phyloP scores from a whole-genome alignment of 53 echinoderm and acorn worm genomes.

The Patiria pectinifera region DNA sequence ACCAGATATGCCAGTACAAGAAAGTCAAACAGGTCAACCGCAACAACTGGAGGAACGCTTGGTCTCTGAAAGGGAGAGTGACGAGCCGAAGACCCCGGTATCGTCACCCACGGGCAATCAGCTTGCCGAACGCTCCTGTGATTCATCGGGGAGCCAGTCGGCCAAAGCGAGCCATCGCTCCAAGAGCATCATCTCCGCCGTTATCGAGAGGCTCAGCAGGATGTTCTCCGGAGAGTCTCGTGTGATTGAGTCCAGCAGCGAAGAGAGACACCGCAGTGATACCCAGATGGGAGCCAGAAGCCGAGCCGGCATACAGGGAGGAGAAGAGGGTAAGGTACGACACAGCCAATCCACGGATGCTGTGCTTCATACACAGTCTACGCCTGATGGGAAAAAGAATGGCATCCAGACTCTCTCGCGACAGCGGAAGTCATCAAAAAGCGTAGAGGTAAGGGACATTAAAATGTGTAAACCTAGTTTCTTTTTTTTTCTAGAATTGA shows the following conservation, averaged over 20 bases:
- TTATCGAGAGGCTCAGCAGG: slow-evolving; percentile 50
- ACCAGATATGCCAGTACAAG: background rate
- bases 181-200: slow-evolving; percentile 42
- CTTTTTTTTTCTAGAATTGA: background rate
- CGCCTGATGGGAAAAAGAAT: background rate
- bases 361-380: background rate
- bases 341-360: slow-evolving; percentile 22
- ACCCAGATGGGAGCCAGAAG: background rate
- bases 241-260: background rate
- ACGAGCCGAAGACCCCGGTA: background rate
- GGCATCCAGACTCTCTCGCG: background rate
- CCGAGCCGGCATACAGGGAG: background rate
- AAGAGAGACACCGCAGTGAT: background rate
- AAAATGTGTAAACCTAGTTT: background rate
- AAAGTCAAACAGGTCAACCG: background rate
- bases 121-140: background rate
- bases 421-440: background rate
- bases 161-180: slow-evolving; percentile 8
- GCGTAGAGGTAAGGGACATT: background rate
- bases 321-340: background rate
- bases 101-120: background rate
- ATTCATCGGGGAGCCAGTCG: background rate
- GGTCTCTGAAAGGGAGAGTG: background rate
- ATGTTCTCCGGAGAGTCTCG: slow-evolving; percentile 28
- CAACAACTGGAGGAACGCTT: background rate